Conservation (phyloP, 2,888 invertebrate genomes). For the Abscondita cerata region DNA sequence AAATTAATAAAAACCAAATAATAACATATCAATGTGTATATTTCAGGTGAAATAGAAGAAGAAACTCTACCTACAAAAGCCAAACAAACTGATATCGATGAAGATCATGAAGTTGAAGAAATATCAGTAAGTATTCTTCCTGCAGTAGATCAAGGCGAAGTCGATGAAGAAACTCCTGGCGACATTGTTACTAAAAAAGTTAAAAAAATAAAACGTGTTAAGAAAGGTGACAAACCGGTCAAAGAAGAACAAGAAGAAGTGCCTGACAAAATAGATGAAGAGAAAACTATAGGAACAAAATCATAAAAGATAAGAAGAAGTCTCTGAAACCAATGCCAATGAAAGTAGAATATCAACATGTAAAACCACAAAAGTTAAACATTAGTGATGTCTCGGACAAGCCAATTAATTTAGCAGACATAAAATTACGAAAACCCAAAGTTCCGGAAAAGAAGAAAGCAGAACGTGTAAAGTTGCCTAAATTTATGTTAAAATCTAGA, state of each 20-base stretch:
- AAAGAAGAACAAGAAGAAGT: slow-evolving; percentile 13
- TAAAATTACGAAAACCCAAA: slow-evolving; percentile 60
- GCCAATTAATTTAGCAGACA: slow-evolving; percentile 66
- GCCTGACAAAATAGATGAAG: slow-evolving; percentile 30
- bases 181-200: neutral
- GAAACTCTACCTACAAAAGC: no score
- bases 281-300: slow-evolving; percentile 38
- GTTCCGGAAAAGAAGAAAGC: slow-evolving; percentile 51
- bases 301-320: slow-evolving; percentile 44
- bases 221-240: slow-evolving; percentile 4
- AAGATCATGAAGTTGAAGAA: neutral
- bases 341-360: slow-evolving; percentile 66
- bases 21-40: neutral
- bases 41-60: slow-evolving; percentile 1
- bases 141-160: slow-evolving; percentile 4
- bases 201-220: slow-evolving; percentile 7
- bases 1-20: no score
- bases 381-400: slow-evolving; percentile 63
- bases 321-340: slow-evolving; percentile 46
- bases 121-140: neutral
- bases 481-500: slow-evolving; percentile 60
- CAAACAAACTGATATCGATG: neutral
- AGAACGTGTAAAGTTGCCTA: slow-evolving; percentile 55
- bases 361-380: slow-evolving; percentile 66
- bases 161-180: neutral